A percentile compares a stretch with the other conserved stretches of the same genome.
These are phyloP conservation scores for Pseudomyrmex concolor DNA, from an alignment of 1,140 invertebrate species.

Conservation along the genomic window DNA sequence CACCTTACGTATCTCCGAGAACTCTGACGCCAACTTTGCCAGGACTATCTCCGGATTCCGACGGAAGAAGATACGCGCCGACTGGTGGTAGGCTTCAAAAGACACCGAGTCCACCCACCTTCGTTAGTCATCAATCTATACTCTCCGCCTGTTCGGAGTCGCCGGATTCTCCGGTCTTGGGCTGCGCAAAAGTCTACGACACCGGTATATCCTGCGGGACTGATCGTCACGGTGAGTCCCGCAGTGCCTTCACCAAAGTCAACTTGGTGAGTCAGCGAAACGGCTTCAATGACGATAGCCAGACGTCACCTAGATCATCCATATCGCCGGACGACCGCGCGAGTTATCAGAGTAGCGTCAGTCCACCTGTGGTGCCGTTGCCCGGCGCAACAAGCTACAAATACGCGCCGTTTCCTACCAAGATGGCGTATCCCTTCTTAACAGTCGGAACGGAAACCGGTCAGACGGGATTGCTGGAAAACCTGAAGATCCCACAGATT, in stretches of 20 bases:
- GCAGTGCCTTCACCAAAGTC: constrained; percentile 93
- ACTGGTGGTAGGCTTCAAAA: constrained; percentile 72
- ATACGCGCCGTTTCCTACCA: constrained; percentile 78
- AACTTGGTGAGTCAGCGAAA: constrained; percentile 82
- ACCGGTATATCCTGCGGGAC: constrained; percentile 67
- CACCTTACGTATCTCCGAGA: constrained; percentile 77
- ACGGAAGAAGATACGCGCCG: constrained; percentile 72
- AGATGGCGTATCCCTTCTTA: constrained; percentile 83
- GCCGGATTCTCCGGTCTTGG: constrained; percentile 41
- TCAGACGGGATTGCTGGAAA: constrained; percentile 77
- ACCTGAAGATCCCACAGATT: constrained; percentile 81
- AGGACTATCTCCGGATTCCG: constrained; percentile 78
- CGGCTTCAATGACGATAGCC: constrained; percentile 80
- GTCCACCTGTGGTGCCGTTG: constrained; percentile 86
- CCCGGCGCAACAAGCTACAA: constrained; percentile 81
- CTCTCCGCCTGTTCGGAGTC: constrained; percentile 55
- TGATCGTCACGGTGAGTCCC: constrained; percentile 74
- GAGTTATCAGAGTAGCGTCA: constrained; percentile 91
- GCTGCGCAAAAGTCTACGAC: constrained; percentile 75
- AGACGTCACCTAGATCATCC: constrained; percentile 87
- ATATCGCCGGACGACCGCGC: constrained; percentile 89
- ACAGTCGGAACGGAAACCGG: constrained; percentile 71
- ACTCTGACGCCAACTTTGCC: constrained; percentile 82
- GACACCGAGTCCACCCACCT: constrained; percentile 76
- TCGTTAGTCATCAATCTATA: constrained; percentile 62